Percentiles rank a stretch among this genome's conserved stretches.
Conservation (phyloP, 1,140 invertebrate species). For the Drosophila grimshawi region DNA sequence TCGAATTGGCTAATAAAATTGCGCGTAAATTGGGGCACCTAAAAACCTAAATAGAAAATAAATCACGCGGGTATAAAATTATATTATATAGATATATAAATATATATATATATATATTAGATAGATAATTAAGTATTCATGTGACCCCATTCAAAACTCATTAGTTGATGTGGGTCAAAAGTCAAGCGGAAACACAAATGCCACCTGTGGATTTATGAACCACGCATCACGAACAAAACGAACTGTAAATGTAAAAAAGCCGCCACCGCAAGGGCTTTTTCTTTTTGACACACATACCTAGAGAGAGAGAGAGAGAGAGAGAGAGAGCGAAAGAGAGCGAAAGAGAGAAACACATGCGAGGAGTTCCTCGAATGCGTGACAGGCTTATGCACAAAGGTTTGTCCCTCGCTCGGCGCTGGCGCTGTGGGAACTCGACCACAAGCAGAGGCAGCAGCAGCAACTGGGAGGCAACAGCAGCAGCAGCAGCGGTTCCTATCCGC, state of each 20-base stretch:
- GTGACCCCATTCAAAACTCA: no score
- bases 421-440: conserved; percentile 36
- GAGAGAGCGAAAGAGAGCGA: neutral
- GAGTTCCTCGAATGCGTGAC: conserved; percentile 56
- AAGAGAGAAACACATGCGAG: conserved; percentile 4
- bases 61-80: no score
- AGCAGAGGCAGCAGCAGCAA: conserved; percentile 31
- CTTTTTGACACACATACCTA: neutral
- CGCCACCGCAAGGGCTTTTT: conserved; percentile 28
- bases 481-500: conserved; percentile 35
- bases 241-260: neutral
- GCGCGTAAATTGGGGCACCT: no score
- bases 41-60: no score
- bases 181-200: neutral
- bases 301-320: neutral
- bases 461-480: conserved; percentile 2
- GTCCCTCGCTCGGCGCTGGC: conserved; percentile 26
- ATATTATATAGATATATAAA: no score
- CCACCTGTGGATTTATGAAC: conserved; percentile 5
- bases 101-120: no score
- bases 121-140: no score
- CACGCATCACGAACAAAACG: neutral
- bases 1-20: no score
- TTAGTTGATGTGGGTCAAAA: neutral
- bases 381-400: conserved; percentile 62